These are phyloP conservation scores for Microtus californicus DNA, from an alignment of 2,797 vertebrate genomes.

Conservation along the genomic window DNA sequence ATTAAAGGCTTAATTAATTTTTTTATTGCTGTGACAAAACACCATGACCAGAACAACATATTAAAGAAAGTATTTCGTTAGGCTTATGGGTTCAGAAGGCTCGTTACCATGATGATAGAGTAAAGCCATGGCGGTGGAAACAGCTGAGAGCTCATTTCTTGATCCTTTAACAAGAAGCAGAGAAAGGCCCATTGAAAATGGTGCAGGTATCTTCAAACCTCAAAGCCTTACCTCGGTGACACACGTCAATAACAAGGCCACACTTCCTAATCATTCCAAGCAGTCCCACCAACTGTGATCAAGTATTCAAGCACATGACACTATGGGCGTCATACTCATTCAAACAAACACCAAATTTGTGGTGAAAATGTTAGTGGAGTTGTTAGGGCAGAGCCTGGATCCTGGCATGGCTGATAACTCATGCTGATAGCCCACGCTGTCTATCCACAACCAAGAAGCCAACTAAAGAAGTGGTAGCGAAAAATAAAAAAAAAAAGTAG, in stretches of 20 bases:
- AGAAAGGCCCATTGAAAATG: background rate
- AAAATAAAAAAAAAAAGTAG: background rate
- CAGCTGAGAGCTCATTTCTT: background rate
- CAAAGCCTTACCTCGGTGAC: background rate
- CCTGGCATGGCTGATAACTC: background rate
- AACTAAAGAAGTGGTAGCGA: background rate
- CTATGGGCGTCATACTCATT: background rate
- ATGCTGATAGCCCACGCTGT: background rate
- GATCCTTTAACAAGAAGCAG: background rate
- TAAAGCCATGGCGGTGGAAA: background rate
- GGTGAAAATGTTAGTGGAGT: background rate
- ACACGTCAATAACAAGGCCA: background rate
- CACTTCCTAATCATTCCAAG: background rate
- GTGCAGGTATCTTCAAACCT: background rate
- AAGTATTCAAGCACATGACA: background rate
- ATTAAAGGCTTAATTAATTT: background rate
- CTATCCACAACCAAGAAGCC: background rate
- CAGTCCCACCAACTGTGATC: background rate
- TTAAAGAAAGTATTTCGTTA: background rate
- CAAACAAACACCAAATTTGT: background rate
- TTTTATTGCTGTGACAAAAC: background rate
- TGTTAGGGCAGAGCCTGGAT: background rate
- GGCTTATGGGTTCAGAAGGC: background rate
- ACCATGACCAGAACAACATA: background rate
- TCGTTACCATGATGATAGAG: background rate